Conservation (phyloP, 2,797 vertebrate genomes). For the Macrochelys suwanniensis region DNA sequence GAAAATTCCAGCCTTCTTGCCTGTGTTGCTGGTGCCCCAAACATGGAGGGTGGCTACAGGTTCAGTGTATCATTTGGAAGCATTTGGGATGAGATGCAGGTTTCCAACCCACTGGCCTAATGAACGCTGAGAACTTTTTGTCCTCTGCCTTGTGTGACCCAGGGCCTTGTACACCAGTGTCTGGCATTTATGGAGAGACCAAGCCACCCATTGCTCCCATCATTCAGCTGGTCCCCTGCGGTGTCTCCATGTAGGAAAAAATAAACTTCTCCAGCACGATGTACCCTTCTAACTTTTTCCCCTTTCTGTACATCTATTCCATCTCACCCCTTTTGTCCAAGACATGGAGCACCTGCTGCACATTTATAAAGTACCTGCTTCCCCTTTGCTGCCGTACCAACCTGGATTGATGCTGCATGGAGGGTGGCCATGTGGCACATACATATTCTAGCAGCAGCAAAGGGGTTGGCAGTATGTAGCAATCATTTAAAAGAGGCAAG, state of each 20-base stretch:
- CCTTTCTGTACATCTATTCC: not conserved
- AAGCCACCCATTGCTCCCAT: not conserved
- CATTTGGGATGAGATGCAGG: no score
- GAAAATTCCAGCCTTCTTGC: not conserved
- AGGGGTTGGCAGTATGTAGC: not conserved
- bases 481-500: constrained; percentile 9
- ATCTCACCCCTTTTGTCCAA: no score
- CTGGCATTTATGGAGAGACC: no score
- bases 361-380: no score
- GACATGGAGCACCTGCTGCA: no score
- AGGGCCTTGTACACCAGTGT: not conserved
- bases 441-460: not conserved
- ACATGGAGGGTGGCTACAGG: not conserved
- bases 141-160: not conserved
- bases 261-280: not conserved
- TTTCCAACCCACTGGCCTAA: no score
- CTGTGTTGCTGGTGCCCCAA: not conserved
- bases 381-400: not conserved
- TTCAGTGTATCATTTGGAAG: not conserved
- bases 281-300: not conserved
- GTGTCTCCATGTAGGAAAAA: not conserved
- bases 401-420: not conserved
- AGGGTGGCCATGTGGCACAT: not conserved
- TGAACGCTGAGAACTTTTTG: no score
- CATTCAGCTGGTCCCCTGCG: not conserved